phyloP scores from a whole-genome alignment of 2,113 vertebrate genomes.

The Datnioides undecimradiatus region DNA sequence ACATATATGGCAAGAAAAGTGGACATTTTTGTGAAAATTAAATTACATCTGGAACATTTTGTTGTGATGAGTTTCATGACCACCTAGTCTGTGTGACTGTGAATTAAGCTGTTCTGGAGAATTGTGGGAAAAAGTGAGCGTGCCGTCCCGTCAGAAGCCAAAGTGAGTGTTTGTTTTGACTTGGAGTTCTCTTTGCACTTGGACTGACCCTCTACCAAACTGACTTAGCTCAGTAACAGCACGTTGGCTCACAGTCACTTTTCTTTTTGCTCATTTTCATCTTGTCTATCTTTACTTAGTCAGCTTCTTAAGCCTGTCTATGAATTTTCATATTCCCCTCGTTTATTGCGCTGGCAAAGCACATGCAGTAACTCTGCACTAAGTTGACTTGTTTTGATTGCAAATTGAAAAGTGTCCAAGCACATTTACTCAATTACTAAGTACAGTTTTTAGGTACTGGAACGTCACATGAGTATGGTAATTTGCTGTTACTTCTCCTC shows the following conservation, averaged over 20 bases:
- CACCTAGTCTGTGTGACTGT: conserved; percentile 64
- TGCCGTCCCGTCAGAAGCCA: conserved; percentile 76
- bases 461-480: background rate
- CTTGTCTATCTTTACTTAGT: conserved; percentile 62
- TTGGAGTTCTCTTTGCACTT: conserved; percentile 80
- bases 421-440: background rate
- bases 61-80: conserved; percentile 66
- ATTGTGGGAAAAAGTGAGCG: conserved; percentile 72
- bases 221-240: conserved; percentile 72
- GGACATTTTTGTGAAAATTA: conserved; percentile 53
- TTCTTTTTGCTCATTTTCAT: conserved; percentile 52
- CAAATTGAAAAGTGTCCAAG: background rate
- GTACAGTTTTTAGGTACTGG: background rate
- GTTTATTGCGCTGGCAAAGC: conserved; percentile 44
- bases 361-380: conserved; percentile 15
- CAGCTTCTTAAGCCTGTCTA: conserved; percentile 58
- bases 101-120: conserved; percentile 64
- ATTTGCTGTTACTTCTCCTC: background rate
- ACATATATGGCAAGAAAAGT: conserved; percentile 31
- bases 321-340: conserved; percentile 40
- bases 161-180: conserved; percentile 81
- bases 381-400: background rate
- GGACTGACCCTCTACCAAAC: conserved; percentile 76
- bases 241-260: conserved; percentile 57
- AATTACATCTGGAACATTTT: conserved; percentile 65